Conservation (phyloP, 1,140 invertebrate genomes). For the Calosoma granatense region DNA sequence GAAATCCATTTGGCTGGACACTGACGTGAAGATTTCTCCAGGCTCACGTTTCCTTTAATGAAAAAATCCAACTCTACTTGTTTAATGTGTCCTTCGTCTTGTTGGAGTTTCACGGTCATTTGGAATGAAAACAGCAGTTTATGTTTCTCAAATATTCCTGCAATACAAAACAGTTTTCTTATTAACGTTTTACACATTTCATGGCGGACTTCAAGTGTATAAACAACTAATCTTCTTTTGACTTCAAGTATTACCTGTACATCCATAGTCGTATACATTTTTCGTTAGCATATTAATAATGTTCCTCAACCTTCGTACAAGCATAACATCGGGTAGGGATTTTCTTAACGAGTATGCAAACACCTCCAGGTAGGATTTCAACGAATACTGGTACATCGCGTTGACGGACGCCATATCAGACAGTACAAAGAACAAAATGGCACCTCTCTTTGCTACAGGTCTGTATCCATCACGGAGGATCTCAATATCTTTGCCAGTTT, state of each 20-base stretch:
- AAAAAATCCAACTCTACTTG: constrained; percentile 81
- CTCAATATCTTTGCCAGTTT: constrained; percentile 70
- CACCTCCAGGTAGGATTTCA: constrained; percentile 67
- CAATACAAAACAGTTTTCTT: constrained; percentile 15
- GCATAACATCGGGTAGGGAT: constrained; percentile 61
- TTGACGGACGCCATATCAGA: constrained; percentile 78
- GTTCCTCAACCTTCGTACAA: constrained; percentile 61
- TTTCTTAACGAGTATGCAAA: constrained; percentile 70
- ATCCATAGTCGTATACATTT: constrained; percentile 82
- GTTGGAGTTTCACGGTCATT: constrained; percentile 73
- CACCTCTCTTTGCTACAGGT: constrained; percentile 69
- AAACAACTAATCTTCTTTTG: too few species aligned
- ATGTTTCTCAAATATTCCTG: constrained; percentile 80
- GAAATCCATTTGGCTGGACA: constrained; percentile 65
- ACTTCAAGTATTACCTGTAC: constrained; percentile 59
- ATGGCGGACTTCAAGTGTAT: too few species aligned
- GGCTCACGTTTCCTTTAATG: constrained; percentile 68
- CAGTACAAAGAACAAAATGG: constrained; percentile 81
- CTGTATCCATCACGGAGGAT: constrained; percentile 70
- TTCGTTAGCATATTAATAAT: constrained; percentile 76
- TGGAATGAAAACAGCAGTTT: constrained; percentile 85
- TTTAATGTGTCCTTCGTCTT: constrained; percentile 47
- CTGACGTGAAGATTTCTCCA: constrained; percentile 56
- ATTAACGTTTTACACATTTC: too few species aligned
- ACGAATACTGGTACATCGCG: constrained; percentile 85